Percentiles rank a stretch among this genome's conserved stretches.
These are phyloP conservation scores for Mercenaria mercenaria DNA, from an alignment of 1,140 invertebrate genomes.

Conservation along the genomic window DNA sequence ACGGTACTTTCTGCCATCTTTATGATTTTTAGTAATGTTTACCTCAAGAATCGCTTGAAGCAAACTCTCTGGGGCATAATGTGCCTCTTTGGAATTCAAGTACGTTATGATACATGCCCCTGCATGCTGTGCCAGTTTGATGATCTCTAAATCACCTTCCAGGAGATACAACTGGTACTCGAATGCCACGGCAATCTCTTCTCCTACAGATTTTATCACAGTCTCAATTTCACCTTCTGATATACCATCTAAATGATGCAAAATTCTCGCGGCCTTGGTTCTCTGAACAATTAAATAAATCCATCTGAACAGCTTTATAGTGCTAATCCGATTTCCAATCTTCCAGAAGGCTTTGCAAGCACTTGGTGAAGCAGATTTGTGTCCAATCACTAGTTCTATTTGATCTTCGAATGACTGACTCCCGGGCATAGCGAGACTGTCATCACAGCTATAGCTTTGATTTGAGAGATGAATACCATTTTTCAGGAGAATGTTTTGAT, in stretches of 20 bases:
- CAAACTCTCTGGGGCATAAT: slow-evolving; percentile 1
- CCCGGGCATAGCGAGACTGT: background rate
- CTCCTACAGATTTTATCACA: background rate
- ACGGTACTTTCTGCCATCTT: too few relatives aligned
- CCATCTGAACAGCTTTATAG: slow-evolving; percentile 18
- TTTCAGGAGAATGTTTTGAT: slow-evolving; percentile 46
- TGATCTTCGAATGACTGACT: slow-evolving; percentile 25
- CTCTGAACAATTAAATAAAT: slow-evolving; percentile 39
- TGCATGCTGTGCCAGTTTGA: slow-evolving; percentile 48
- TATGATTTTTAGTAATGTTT: too few relatives aligned
- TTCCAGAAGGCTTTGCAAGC: slow-evolving; percentile 21
- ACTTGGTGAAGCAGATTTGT: slow-evolving; percentile 20
- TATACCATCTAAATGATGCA: slow-evolving; percentile 45
- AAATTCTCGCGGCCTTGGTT: slow-evolving; percentile 41
- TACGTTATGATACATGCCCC: slow-evolving; percentile 28
- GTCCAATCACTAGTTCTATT: slow-evolving; percentile 35
- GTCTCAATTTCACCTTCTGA: background rate
- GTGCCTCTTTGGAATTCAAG: slow-evolving; percentile 46
- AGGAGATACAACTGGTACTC: slow-evolving; percentile 52
- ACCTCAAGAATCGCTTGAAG: slow-evolving; percentile 55
- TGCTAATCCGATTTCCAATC: slow-evolving; percentile 31
- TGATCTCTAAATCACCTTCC: background rate
- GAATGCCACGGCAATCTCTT: slow-evolving; percentile 43
- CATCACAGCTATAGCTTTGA: background rate
- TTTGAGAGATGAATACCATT: slow-evolving; percentile 44